Percentiles rank a stretch among this genome's conserved stretches.
Conservation (phyloP, 2,113 vertebrate species). For the Phyllostomus discolor region DNA sequence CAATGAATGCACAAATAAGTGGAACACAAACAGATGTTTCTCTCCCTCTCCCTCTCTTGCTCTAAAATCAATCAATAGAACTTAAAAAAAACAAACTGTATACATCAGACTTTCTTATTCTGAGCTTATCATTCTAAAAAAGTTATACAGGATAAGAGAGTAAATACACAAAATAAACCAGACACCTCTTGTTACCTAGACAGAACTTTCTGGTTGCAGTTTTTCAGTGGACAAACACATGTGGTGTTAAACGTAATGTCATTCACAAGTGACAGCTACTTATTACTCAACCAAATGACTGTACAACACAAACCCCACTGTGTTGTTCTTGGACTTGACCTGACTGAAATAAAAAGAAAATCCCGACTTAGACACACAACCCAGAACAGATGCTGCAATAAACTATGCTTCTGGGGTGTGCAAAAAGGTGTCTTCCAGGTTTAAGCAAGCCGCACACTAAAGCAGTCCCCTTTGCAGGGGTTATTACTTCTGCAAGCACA, state of each 20-base stretch:
- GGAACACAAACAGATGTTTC: no score
- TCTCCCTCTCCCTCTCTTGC: no score
- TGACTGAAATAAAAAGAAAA: constrained; percentile 31
- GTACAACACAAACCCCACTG: neutral
- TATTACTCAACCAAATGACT: neutral
- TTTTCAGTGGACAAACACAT: neutral
- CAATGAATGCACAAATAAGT: no score
- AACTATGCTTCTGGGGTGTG: neutral
- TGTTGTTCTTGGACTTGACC: neutral
- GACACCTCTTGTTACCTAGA: neutral
- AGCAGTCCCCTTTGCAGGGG: neutral
- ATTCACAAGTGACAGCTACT: constrained; percentile 4
- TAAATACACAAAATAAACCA: neutral
- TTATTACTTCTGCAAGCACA: neutral
- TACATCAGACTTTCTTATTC: neutral
- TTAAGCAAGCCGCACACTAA: neutral
- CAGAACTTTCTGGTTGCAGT: neutral
- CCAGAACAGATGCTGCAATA: neutral
- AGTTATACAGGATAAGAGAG: neutral
- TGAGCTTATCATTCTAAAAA: neutral
- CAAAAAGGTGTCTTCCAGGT: neutral
- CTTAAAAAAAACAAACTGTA: neutral
- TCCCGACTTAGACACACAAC: neutral
- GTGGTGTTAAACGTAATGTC: neutral
- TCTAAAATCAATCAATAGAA: no score